Conservation (phyloP, 1,140 invertebrate species). For the Ceratina japonica region DNA sequence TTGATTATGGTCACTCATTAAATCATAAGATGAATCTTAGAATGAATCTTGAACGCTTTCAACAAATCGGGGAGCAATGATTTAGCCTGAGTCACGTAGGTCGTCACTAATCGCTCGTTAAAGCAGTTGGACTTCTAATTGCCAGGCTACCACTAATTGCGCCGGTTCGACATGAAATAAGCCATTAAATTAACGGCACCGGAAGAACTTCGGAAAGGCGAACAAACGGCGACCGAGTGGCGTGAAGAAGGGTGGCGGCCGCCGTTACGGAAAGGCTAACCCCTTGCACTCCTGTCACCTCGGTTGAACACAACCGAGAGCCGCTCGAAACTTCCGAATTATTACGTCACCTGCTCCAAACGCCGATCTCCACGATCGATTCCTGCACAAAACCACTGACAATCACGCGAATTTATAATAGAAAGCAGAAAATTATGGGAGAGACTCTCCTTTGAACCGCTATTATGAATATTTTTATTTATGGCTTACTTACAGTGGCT, state of each 20-base stretch:
- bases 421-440: too few species aligned
- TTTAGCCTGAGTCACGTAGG: background rate
- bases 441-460: too few species aligned
- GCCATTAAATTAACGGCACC: conserved; percentile 32
- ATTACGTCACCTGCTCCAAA: conserved; percentile 1
- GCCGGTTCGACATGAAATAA: conserved; percentile 30
- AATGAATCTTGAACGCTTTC: too few species aligned
- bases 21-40: too few species aligned
- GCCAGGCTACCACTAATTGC: conserved; percentile 37
- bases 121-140: conserved; percentile 40
- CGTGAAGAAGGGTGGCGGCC: background rate
- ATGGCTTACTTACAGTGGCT: too few species aligned
- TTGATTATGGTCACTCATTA: too few species aligned
- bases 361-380: background rate
- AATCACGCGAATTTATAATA: conserved; percentile 1
- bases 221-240: background rate
- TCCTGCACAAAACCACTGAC: background rate
- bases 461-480: too few species aligned
- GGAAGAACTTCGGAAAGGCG: conserved; percentile 24
- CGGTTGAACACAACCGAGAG: background rate
- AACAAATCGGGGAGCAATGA: too few species aligned
- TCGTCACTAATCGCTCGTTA: conserved; percentile 10
- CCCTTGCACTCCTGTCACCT: background rate
- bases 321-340: conserved; percentile 19
- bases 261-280: background rate